phyloP scores from a whole-genome alignment of 2,113 vertebrate species.

The Coryphaenoides rupestris region DNA sequence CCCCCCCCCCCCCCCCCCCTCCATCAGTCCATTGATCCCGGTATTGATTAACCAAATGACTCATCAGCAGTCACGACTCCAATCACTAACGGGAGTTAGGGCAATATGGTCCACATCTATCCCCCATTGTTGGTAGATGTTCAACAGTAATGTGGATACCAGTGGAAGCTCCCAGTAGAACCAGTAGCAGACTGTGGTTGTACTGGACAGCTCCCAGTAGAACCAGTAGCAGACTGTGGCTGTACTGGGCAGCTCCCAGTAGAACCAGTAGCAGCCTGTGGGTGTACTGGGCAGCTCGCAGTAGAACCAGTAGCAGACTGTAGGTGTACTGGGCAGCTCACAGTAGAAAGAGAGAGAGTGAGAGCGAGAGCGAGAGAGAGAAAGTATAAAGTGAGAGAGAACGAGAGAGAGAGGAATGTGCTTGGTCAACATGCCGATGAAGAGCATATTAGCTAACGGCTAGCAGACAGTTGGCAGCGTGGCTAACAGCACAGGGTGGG shows the following conservation, averaged over 20 bases:
- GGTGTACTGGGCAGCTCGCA: neutral
- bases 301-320: neutral
- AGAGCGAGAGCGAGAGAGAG: neutral
- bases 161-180: too few relatives aligned
- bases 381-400: conserved; percentile 27
- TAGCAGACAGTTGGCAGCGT: conserved; percentile 13
- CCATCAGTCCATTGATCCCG: neutral
- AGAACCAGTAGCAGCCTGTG: neutral
- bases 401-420: conserved; percentile 29
- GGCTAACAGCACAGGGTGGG: too few relatives aligned
- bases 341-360: conserved; percentile 27
- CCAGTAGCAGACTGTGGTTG: too few relatives aligned
- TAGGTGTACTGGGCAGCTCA: neutral
- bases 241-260: too few relatives aligned
- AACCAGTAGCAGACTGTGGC: too few relatives aligned
- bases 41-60: conserved; percentile 30
- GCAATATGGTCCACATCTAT: too few relatives aligned
- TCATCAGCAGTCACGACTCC: neutral
- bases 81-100: too few relatives aligned
- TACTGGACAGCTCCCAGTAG: too few relatives aligned
- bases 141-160: too few relatives aligned
- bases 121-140: too few relatives aligned
- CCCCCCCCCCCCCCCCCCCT: conserved; percentile 35
- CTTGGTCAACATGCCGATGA: conserved; percentile 27
- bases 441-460: conserved; percentile 27